phyloP scores from a whole-genome alignment of 2,888 invertebrate genomes.

The Sphecodes monilicornis region DNA sequence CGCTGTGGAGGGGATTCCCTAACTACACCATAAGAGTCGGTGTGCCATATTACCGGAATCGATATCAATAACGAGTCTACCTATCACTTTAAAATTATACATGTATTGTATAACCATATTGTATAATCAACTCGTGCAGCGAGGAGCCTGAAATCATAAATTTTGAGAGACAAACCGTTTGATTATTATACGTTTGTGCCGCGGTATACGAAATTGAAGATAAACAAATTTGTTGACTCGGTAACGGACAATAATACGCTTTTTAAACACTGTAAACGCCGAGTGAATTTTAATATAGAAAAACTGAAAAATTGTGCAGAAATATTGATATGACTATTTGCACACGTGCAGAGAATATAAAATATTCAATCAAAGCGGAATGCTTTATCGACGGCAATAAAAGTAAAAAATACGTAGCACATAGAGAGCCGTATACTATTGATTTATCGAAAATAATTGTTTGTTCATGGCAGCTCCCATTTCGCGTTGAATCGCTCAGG shows the following conservation, averaged over 20 bases:
- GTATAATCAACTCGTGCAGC: no score
- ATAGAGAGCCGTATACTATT: not conserved
- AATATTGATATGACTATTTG: not conserved
- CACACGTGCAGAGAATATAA: not conserved
- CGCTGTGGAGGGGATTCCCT: no score
- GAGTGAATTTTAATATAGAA: not conserved
- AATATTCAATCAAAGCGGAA: not conserved
- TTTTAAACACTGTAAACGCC: not conserved
- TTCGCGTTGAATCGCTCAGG: not conserved
- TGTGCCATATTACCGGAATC: no score
- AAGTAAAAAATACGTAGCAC: not conserved
- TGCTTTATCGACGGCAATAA: not conserved
- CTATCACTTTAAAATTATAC: no score
- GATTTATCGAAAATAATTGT: constrained; percentile 12
- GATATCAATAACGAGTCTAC: no score
- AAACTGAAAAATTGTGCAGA: not conserved
- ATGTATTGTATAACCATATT: no score
- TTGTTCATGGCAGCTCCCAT: not conserved
- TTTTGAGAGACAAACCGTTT: not conserved
- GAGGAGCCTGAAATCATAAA: no score
- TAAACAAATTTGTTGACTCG: not conserved
- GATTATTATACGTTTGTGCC: not conserved
- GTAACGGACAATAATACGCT: not conserved
- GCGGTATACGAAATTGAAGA: not conserved
- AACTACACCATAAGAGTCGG: no score